Percentiles rank a stretch among this genome's conserved stretches.
Evolutionary conservation across 2,888 invertebrate genomes (phyloP).

Genomic region (Tachina fera): DNA sequence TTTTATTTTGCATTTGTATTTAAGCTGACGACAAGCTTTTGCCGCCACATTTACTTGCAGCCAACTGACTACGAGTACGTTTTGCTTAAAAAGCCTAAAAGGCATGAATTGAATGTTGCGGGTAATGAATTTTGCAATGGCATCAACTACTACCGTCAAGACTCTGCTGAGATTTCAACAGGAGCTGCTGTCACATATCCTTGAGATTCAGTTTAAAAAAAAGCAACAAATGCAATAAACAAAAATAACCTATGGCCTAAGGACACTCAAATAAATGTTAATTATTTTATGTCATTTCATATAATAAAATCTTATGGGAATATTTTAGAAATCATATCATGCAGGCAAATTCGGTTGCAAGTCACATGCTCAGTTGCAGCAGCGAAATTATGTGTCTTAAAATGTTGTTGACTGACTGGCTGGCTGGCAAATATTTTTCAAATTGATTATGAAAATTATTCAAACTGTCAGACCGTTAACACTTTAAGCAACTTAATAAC

Average conservation of each 20-base stretch:
- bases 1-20: constrained; percentile 45
- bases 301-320: constrained; percentile 63
- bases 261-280: constrained; percentile 57
- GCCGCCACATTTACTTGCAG: constrained; percentile 40
- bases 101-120: constrained; percentile 49
- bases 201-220: constrained; percentile 22
- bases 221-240: no score
- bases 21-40: constrained; percentile 61
- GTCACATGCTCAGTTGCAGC: constrained; percentile 22
- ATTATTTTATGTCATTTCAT: constrained; percentile 69
- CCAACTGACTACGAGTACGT: no score
- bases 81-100: constrained; percentile 37
- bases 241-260: constrained; percentile 25
- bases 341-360: not conserved
- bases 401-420: not conserved
- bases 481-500: constrained; percentile 45
- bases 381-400: not conserved
- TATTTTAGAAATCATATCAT: constrained; percentile 43
- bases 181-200: constrained; percentile 32
- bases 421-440: constrained; percentile 53
- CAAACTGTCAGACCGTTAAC: constrained; percentile 64
- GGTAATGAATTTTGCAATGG: constrained; percentile 65
- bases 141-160: constrained; percentile 49
- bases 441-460: constrained; percentile 65
- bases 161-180: constrained; percentile 21